phyloP scores from a whole-genome alignment of 2,113 vertebrate species.

The Apodemus sylvaticus region DNA sequence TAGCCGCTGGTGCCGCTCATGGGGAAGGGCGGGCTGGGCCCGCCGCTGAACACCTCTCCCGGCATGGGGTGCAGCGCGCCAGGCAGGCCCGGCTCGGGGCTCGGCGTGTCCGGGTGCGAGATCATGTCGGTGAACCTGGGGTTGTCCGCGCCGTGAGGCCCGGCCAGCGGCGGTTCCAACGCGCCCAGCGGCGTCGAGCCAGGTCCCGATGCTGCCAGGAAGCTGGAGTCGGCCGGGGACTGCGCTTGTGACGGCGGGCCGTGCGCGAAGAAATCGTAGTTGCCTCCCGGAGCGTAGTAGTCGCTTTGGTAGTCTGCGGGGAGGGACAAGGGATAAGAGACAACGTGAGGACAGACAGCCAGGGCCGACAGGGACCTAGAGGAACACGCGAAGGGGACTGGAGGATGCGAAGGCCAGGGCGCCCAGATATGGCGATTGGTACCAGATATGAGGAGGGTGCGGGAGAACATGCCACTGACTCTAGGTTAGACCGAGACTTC shows the following conservation, averaged over 20 bases:
- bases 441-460: not conserved
- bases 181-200: conserved; percentile 89
- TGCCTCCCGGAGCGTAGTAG: conserved; percentile 94
- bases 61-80: conserved; percentile 94
- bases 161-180: conserved; percentile 92
- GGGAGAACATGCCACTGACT: not conserved
- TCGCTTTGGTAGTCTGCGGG: conserved; percentile 96
- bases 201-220: conserved; percentile 93
- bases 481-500: not conserved
- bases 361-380: rapidly evolving
- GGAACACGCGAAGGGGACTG: not conserved
- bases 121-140: conserved; percentile 99
- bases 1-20: conserved; percentile 95
- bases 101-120: conserved; percentile 96
- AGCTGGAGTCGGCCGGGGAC: conserved; percentile 95
- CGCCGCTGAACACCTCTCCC: conserved; percentile 94
- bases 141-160: conserved; percentile 95
- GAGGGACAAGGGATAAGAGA: not conserved
- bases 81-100: conserved; percentile 94
- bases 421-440: rapidly evolving
- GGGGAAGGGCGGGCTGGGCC: conserved; percentile 96
- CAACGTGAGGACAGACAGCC: rapidly evolving
- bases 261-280: conserved; percentile 98
- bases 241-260: conserved; percentile 97
- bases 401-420: not conserved